Conservation (phyloP, 30 jellyfish, hydroid and myxozoan genomes). For the Aurelia coerulea region DNA sequence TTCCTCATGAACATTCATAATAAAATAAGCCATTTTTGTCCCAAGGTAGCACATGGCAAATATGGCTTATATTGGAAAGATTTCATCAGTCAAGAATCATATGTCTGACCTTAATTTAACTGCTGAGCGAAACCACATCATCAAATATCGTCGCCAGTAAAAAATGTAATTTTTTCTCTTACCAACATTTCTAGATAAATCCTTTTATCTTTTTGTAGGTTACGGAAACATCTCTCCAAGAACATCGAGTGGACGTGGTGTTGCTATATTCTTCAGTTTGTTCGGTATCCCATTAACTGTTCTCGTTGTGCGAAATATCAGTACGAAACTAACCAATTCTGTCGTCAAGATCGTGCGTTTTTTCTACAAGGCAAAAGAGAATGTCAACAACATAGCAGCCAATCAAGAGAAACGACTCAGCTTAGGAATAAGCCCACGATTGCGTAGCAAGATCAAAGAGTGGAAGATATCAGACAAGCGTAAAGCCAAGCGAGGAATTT, state of each 20-base stretch:
- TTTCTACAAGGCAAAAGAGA: not conserved
- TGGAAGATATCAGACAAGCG: not conserved
- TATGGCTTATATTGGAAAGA: too few species aligned
- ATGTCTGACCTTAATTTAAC: too few species aligned
- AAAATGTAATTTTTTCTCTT: too few species aligned
- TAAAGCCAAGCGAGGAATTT: too few species aligned
- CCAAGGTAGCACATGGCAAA: too few species aligned
- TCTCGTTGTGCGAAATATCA: constrained; percentile 53
- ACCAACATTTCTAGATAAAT: too few species aligned
- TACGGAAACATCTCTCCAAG: constrained; percentile 72
- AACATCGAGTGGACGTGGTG: constrained; percentile 36
- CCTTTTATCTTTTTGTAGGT: constrained; percentile 14
- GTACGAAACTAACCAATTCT: constrained; percentile 38
- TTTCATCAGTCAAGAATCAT: too few species aligned
- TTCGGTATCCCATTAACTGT: constrained; percentile 65
- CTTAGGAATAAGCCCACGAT: constrained; percentile 10
- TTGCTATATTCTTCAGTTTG: constrained; percentile 30
- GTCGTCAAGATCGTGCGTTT: constrained; percentile 22
- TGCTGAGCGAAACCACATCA: too few species aligned
- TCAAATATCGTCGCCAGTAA: too few species aligned
- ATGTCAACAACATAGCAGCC: not conserved
- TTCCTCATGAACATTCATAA: too few species aligned
- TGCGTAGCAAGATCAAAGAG: not conserved
- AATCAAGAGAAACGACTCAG: not conserved
- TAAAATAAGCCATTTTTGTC: too few species aligned